These are phyloP conservation scores for Metridium senile DNA, from an alignment of 92 coral and sea anemone species.

Conservation along the genomic window DNA sequence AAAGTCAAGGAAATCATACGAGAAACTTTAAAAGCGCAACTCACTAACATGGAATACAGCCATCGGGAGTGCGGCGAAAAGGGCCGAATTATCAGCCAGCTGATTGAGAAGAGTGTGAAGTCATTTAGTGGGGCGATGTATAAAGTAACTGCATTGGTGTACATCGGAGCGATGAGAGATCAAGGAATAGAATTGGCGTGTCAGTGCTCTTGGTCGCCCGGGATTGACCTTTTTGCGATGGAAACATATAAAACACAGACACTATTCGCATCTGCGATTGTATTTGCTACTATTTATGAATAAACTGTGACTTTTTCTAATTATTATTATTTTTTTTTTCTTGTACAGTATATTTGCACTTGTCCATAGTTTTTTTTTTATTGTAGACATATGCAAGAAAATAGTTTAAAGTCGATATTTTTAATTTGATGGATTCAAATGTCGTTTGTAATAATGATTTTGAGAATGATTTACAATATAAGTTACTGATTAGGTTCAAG, in stretches of 20 bases:
- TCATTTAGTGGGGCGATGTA: slow-evolving; percentile 29
- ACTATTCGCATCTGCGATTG: slow-evolving; percentile 70
- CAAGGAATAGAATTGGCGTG: slow-evolving; percentile 66
- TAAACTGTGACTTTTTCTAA: no score
- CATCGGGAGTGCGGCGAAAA: slow-evolving; percentile 73
- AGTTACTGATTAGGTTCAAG: no score
- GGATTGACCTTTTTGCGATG: slow-evolving; percentile 65
- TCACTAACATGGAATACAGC: slow-evolving; percentile 55
- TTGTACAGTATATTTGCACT: no score
- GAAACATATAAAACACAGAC: slow-evolving; percentile 56
- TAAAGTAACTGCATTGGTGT: slow-evolving; percentile 61
- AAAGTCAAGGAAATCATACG: slow-evolving; percentile 48
- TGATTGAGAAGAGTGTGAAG: slow-evolving; percentile 67
- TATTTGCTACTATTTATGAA: slow-evolving; percentile 61
- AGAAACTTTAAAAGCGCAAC: slow-evolving; percentile 48
- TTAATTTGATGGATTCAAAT: no score
- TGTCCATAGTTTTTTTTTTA: no score
- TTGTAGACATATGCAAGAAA: no score
- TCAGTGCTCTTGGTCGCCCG: slow-evolving; percentile 63
- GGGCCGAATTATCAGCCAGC: slow-evolving; percentile 63
- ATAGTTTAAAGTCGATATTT: no score
- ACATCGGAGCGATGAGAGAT: slow-evolving; percentile 74
- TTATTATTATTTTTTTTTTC: no score
- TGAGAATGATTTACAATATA: no score
- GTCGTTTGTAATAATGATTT: no score